Conservation (phyloP, 2,113 vertebrate species). For the Oceanites oceanicus region DNA sequence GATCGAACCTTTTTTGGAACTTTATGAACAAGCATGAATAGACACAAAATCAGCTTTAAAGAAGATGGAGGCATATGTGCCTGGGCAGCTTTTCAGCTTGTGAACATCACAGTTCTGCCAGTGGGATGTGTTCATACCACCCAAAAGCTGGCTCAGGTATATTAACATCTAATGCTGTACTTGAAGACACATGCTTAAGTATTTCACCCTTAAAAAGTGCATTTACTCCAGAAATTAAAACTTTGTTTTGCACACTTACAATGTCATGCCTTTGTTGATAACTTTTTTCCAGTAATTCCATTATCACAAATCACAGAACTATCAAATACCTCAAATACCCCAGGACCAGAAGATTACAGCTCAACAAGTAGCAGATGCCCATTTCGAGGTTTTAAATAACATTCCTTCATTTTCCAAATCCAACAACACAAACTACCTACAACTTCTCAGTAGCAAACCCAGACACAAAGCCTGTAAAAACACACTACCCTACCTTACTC, state of each 20-base stretch:
- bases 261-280: constrained; percentile 47
- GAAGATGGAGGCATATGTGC: background rate
- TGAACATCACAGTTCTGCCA: background rate
- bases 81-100: background rate
- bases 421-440: constrained; percentile 2
- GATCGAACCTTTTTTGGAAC: background rate
- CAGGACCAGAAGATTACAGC: constrained; percentile 69
- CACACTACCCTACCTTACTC: background rate
- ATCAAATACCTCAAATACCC: constrained; percentile 69
- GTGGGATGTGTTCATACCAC: background rate
- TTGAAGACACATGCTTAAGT: constrained; percentile 28
- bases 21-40: background rate
- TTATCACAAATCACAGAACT: constrained; percentile 67
- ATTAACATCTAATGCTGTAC: background rate
- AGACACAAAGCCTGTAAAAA: constrained; percentile 47
- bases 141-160: background rate
- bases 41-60: background rate
- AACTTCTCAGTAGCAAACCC: constrained; percentile 18
- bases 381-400: constrained; percentile 59
- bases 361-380: constrained; percentile 64
- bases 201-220: constrained; percentile 44
- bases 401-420: constrained; percentile 50
- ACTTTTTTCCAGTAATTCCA: constrained; percentile 64
- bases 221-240: constrained; percentile 60
- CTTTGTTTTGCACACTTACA: constrained; percentile 42